phyloP scores from a whole-genome alignment of 1,140 invertebrate species.

The Drosophila kurseongensis region DNA sequence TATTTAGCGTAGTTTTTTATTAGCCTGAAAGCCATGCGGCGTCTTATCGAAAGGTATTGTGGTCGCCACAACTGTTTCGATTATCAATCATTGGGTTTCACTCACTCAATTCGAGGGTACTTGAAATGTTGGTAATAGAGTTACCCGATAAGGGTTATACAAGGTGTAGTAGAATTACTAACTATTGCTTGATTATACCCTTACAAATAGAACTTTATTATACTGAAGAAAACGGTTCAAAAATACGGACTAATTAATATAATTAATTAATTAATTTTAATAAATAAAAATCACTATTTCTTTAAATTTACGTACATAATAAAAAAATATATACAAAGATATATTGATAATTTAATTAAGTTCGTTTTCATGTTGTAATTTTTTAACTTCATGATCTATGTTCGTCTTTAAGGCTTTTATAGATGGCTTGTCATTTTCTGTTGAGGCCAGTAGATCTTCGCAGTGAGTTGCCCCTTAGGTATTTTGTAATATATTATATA shows the following conservation, averaged over 20 bases:
- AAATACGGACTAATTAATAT: not conserved
- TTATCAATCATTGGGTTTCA: constrained; percentile 38
- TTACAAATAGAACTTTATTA: not conserved
- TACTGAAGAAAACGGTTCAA: no score
- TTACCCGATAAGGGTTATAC: constrained; percentile 32
- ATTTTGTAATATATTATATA: not conserved
- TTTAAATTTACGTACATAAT: no score
- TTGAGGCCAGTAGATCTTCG: not conserved
- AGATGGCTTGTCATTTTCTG: not conserved
- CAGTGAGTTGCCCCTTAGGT: constrained; percentile 5
- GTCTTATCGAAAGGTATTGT: constrained; percentile 43
- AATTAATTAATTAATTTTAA: no score
- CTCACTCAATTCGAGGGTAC: constrained; percentile 11
- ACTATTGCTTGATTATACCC: constrained; percentile 5
- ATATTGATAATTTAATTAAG: not conserved
- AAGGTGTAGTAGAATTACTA: constrained; percentile 9
- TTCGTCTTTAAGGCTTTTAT: not conserved
- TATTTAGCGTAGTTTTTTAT: constrained; percentile 7
- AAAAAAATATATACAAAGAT: not conserved
- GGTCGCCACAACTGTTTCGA: constrained; percentile 3
- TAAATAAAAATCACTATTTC: no score
- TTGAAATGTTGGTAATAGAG: constrained; percentile 26
- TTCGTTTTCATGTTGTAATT: not conserved
- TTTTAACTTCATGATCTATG: constrained; percentile 7
- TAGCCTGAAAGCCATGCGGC: constrained; percentile 22